Conservation (phyloP, 2,888 invertebrate genomes). For the Stenoptilia bipunctidactyla region DNA sequence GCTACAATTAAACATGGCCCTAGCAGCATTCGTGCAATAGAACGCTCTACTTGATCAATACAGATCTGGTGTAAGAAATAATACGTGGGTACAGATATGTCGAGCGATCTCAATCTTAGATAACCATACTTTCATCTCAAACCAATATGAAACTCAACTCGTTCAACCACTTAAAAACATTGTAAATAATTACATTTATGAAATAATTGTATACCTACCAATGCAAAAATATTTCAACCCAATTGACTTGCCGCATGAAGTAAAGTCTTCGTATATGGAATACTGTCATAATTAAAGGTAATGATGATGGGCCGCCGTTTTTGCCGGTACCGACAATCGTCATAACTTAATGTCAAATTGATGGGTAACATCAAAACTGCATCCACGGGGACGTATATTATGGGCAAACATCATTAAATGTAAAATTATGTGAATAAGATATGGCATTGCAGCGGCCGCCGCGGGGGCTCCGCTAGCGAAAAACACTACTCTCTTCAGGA, state of each 20-base stretch:
- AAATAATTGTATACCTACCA: too few species aligned
- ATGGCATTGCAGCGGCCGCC: not conserved
- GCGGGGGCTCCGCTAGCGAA: too few species aligned
- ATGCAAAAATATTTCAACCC: too few species aligned
- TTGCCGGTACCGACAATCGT: slow-evolving; percentile 46
- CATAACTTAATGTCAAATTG: slow-evolving; percentile 57
- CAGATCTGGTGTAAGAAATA: too few species aligned
- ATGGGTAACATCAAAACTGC: slow-evolving; percentile 26
- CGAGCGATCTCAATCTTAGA: too few species aligned
- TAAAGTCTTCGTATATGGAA: slow-evolving; percentile 57
- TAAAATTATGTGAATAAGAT: slow-evolving; percentile 5
- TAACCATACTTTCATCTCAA: too few species aligned
- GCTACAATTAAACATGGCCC: slow-evolving; percentile 66
- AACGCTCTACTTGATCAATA: too few species aligned
- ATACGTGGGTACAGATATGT: too few species aligned
- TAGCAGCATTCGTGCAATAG: not conserved
- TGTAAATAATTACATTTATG: too few species aligned
- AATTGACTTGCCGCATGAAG: slow-evolving; percentile 9
- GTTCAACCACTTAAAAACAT: too few species aligned
- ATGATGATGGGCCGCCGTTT: slow-evolving; percentile 54
- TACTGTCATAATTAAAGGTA: slow-evolving; percentile 68
- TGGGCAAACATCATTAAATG: slow-evolving; percentile 7
- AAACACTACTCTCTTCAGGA: too few species aligned
- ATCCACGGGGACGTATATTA: slow-evolving; percentile 5
- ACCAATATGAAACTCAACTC: too few species aligned